Percentiles rank a stretch among this genome's conserved stretches.
These are phyloP conservation scores for Trinectes maculatus DNA, from an alignment of 2,113 vertebrate species.

Conservation along the genomic window DNA sequence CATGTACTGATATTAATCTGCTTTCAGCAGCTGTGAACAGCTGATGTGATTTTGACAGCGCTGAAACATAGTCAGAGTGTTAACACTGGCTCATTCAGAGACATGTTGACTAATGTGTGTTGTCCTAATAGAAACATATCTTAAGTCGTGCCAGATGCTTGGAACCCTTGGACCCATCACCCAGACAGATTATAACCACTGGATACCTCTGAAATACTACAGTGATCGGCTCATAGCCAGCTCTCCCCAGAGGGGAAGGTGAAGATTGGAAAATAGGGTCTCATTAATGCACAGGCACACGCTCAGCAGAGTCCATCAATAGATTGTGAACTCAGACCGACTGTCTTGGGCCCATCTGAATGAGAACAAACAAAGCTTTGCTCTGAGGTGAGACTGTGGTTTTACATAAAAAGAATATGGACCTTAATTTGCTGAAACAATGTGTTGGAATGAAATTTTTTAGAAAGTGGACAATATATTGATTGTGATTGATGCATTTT, in stretches of 20 bases:
- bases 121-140: neutral
- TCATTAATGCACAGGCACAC: slow-evolving; percentile 45
- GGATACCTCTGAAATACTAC: neutral
- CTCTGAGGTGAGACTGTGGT: neutral
- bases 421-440: neutral
- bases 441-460: neutral
- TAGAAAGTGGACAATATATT: neutral
- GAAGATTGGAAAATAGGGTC: slow-evolving; percentile 34
- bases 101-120: too few relatives aligned
- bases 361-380: neutral
- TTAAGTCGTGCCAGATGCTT: neutral
- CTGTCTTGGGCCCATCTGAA: slow-evolving; percentile 26
- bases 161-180: neutral
- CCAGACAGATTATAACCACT: neutral
- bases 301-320: neutral
- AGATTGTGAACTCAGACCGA: slow-evolving; percentile 16
- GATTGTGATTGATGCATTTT: neutral
- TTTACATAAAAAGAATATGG: neutral
- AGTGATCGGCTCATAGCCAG: slow-evolving; percentile 11
- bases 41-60: neutral
- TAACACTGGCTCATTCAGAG: neutral
- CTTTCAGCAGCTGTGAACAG: neutral
- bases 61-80: neutral
- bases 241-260: neutral
- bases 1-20: too few relatives aligned